phyloP scores from a whole-genome alignment of 1,140 invertebrate species.

The Metopolophium dirhodum region DNA sequence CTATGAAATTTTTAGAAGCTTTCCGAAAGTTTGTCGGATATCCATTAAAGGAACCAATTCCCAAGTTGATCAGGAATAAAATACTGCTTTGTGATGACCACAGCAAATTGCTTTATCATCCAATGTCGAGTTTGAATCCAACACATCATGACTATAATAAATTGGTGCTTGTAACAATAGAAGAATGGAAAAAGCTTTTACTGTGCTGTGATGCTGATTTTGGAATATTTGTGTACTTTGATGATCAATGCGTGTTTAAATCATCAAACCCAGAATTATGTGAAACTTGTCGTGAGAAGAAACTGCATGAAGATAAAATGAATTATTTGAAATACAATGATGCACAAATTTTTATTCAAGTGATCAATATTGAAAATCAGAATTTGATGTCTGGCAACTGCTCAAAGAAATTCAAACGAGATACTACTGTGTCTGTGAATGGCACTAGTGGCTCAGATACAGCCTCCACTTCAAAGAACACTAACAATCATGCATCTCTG shows the following conservation, averaged over 20 bases:
- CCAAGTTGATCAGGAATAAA: background rate
- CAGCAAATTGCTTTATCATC: background rate
- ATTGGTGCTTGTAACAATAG: background rate
- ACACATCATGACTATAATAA: background rate
- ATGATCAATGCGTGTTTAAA: background rate
- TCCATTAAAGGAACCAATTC: background rate
- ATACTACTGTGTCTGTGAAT: background rate
- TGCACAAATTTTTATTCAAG: background rate
- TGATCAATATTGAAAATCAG: background rate
- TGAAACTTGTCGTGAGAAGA: background rate
- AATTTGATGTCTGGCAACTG: background rate
- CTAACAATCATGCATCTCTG: background rate
- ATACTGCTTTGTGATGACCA: background rate
- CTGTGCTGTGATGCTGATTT: background rate
- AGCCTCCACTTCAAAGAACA: background rate
- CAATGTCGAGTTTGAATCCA: background rate
- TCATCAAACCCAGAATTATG: background rate
- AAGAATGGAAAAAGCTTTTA: background rate
- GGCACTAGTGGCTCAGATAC: background rate
- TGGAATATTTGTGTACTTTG: background rate
- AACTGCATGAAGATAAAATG: background rate
- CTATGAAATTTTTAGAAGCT: constrained; percentile 58
- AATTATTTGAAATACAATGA: background rate
- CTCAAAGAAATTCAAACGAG: background rate
- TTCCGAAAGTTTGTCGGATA: constrained; percentile 59